Conservation (phyloP, 1,140 invertebrate genomes). For the Polypedilum vanderplanki region DNA sequence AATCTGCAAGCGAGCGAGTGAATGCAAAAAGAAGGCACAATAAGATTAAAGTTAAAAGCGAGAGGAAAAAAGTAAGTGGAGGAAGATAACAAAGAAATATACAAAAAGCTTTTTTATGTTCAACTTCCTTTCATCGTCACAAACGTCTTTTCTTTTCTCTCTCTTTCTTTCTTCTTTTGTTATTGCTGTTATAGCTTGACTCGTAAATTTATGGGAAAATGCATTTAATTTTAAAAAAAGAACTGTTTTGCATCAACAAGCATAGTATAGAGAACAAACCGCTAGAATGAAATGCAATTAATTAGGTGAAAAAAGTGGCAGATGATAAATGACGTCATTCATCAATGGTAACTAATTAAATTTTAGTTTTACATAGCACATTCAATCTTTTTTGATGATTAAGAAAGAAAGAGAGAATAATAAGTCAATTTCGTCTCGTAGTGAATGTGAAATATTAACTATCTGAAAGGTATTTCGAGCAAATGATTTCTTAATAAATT, state of each 20-base stretch:
- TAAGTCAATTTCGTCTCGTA: not conserved
- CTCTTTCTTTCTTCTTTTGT: not conserved
- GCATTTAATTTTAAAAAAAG: not conserved
- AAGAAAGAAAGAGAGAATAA: too few species aligned
- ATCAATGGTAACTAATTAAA: not conserved
- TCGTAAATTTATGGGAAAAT: slow-evolving; percentile 4
- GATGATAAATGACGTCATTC: slow-evolving; percentile 26
- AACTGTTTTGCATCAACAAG: not conserved
- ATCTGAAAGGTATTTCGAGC: not conserved
- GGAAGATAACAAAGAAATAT: not conserved
- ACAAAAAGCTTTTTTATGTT: slow-evolving; percentile 28
- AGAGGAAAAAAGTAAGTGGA: not conserved
- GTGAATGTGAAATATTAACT: slow-evolving; percentile 25
- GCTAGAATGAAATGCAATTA: slow-evolving; percentile 22
- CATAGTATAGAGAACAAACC: not conserved
- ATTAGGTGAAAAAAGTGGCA: slow-evolving; percentile 14
- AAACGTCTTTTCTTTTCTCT: not conserved
- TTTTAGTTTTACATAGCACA: too few species aligned
- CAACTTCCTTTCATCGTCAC: slow-evolving; percentile 5
- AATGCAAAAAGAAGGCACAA: too few species aligned
- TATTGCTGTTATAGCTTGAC: not conserved
- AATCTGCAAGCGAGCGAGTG: too few species aligned
- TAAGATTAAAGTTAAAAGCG: too few species aligned
- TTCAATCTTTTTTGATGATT: too few species aligned
- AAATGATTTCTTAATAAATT: slow-evolving; percentile 27